These are phyloP conservation scores for Galeopsomyia nigrocyanea DNA, from an alignment of 2,888 invertebrate genomes.

Conservation along the genomic window DNA sequence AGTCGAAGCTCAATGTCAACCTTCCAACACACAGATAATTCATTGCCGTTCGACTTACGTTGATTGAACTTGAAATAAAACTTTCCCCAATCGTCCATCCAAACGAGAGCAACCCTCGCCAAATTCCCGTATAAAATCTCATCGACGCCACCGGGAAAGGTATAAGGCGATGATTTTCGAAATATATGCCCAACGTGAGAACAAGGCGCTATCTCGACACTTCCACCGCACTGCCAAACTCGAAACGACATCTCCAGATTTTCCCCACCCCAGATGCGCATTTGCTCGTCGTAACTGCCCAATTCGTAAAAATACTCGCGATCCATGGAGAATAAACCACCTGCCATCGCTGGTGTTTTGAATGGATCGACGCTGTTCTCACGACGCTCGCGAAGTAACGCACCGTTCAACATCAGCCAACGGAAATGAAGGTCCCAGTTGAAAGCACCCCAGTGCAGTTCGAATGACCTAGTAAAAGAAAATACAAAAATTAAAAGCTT, in stretches of 20 bases:
- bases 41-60: constrained; percentile 60
- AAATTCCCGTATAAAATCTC: constrained; percentile 92
- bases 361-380: constrained; percentile 78
- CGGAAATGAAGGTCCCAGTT: constrained; percentile 97
- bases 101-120: constrained; percentile 93
- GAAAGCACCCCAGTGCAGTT: constrained; percentile 98
- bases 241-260: constrained; percentile 97
- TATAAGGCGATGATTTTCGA: constrained; percentile 93
- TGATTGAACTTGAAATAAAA: constrained; percentile 91
- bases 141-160: constrained; percentile 92
- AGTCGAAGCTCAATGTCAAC: not conserved
- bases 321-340: constrained; percentile 92
- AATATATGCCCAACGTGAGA: constrained; percentile 96
- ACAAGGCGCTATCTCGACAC: constrained; percentile 91
- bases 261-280: constrained; percentile 98
- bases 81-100: constrained; percentile 98
- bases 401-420: constrained; percentile 83
- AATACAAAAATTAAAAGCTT: no score
- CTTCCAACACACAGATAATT: not conserved
- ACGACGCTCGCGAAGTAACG: constrained; percentile 75
- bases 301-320: constrained; percentile 88
- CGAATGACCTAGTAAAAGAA: constrained; percentile 80
- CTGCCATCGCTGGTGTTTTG: constrained; percentile 93
- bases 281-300: constrained; percentile 80
- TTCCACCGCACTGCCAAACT: constrained; percentile 95